Evolutionary conservation across 1,140 invertebrate genomes (phyloP).

Genomic region (Aphelenchoides fujianensis): DNA sequence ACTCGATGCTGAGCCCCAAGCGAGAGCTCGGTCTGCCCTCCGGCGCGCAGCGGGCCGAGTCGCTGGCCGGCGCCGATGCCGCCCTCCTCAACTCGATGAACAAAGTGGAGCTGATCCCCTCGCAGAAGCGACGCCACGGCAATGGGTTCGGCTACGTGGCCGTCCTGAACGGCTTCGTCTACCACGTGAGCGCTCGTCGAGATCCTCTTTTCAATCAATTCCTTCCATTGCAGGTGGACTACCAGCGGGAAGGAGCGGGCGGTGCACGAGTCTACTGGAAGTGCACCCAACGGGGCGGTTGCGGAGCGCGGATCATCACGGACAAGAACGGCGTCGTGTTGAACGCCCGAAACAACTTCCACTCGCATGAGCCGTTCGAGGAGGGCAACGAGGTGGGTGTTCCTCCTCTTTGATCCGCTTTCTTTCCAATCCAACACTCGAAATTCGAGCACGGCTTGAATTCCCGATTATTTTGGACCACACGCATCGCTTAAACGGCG

Average conservation of each 20-base stretch:
- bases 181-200: no score
- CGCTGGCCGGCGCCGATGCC: not conserved
- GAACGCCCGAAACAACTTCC: constrained; percentile 18
- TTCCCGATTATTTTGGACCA: no score
- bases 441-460: no score
- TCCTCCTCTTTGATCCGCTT: no score
- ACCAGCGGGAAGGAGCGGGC: constrained; percentile 10
- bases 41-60: not conserved
- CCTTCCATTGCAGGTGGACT: constrained; percentile 13
- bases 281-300: constrained; percentile 12
- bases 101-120: constrained; percentile 7
- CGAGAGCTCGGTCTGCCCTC: not conserved
- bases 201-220: no score
- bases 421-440: no score
- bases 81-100: not conserved
- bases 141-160: constrained; percentile 9
- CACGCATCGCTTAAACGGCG: not conserved
- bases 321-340: constrained; percentile 1
- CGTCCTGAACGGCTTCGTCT: constrained; percentile 4
- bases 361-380: constrained; percentile 2
- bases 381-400: not conserved
- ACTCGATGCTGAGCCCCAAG: not conserved
- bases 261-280: constrained; percentile 13
- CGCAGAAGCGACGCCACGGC: constrained; percentile 11
- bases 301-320: constrained; percentile 16